Base-by-base conservation (phyloP, 2,113 vertebrate genomes). In the Loxodonta africana region DNA sequence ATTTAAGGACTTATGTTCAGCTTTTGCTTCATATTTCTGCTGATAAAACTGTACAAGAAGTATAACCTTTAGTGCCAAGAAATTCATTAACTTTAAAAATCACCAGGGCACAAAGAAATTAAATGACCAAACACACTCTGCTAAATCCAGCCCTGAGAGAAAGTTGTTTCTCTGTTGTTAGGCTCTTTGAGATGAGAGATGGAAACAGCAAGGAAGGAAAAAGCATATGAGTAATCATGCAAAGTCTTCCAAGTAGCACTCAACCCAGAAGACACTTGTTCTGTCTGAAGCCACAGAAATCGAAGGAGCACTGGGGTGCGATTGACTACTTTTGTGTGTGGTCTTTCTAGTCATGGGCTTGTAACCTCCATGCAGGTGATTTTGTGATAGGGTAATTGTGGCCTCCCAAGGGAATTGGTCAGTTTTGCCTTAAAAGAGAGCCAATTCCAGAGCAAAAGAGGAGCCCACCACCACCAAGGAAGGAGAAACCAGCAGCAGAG, bases 1-100 rank as follows among this genome's bases (percentile, higher is more conserved):
- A 83, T 62, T 87, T 95, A 83, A 11, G 18, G n/a, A 91, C 76
- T 93, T 46, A 69, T 37, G 46, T 93, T 81, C 67, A 94, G 83
- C 73, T 88, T 93, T 81, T 81, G 67, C 77, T 91, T 95, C 93
- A 53, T 93, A 93, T 94, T 95, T 96, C 86, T 95, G 93, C 83
- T 67, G 87, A 96, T 89, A 93, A 93, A 95, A 91, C 57, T 95
- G n/a, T 44, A 65, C 44, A 96, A 23, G 37, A 89, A 93, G 41
- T 73, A 33, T 77, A 90, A 88, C 81, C 48, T 88, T 88, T 67
- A 83, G 76, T 91, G 97, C 89, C 96, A 96, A 95, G 83, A 96
- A 96, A 91, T 94, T 96, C 93, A 96, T 95, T 95, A 95, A 95
- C 83, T 96, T 93, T 60, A 95, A 95, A 96, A 94, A 88, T 91